phyloP scores from a whole-genome alignment of 2,888 invertebrate species.

The Acholoe squamosa region DNA sequence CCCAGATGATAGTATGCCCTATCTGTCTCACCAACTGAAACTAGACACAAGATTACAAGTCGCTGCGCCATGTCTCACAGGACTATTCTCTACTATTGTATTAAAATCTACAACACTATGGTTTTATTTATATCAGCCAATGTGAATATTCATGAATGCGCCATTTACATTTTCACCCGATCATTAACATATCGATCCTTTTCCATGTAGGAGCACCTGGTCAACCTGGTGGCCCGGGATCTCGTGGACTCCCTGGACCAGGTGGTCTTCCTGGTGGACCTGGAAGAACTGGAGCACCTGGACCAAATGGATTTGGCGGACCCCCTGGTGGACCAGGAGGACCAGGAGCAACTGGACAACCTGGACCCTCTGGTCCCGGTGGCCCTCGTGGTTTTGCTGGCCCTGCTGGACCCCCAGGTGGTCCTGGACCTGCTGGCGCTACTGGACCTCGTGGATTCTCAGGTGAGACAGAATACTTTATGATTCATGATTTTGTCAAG shows the following conservation, averaged over 20 bases:
- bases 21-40: too few species aligned
- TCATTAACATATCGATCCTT: not conserved
- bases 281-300: conserved; percentile 60
- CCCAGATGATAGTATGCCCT: too few species aligned
- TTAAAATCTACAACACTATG: too few species aligned
- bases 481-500: too few species aligned
- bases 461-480: conserved; percentile 21
- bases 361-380: conserved; percentile 13
- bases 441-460: conserved; percentile 65
- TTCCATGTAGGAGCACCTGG: conserved; percentile 25
- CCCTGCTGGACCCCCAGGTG: conserved; percentile 53
- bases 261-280: conserved; percentile 37
- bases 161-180: too few species aligned
- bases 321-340: conserved; percentile 57
- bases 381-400: conserved; percentile 61
- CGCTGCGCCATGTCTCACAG: too few species aligned
- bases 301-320: conserved; percentile 51
- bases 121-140: too few species aligned
- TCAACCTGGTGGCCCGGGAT: conserved; percentile 36
- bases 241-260: conserved; percentile 45
- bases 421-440: conserved; percentile 62
- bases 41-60: too few species aligned
- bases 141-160: not conserved
- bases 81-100: too few species aligned
- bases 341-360: conserved; percentile 39